Evolutionary conservation across 1,140 invertebrate species (phyloP).

Genomic region (Gonatopus flavifemur): DNA sequence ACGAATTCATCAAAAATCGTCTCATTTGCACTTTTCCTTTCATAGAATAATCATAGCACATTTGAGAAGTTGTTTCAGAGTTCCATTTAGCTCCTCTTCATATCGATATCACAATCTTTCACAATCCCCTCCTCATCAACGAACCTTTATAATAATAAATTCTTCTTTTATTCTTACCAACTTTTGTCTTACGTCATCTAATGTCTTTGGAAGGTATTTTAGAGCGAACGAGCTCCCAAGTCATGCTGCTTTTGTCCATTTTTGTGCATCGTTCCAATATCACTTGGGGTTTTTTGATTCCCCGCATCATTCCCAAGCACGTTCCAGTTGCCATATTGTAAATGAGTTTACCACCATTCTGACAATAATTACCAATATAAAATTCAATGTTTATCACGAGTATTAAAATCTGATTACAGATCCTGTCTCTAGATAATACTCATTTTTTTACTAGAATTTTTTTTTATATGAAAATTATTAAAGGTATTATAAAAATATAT

Average conservation of each 20-base stretch:
- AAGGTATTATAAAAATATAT: too few species aligned
- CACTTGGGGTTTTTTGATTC: conserved; percentile 60
- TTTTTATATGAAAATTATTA: not conserved
- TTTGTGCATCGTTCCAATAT: conserved; percentile 74
- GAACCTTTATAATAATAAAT: too few species aligned
- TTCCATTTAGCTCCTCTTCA: too few species aligned
- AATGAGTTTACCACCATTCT: conserved; percentile 72
- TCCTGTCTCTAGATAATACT: not conserved
- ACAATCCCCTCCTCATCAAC: too few species aligned
- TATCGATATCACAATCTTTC: too few species aligned
- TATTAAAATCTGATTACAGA: not conserved
- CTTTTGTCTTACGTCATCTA: conserved; percentile 35
- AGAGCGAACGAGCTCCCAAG: conserved; percentile 73
- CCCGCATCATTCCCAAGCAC: conserved; percentile 68
- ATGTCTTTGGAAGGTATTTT: conserved; percentile 33
- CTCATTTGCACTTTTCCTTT: too few species aligned
- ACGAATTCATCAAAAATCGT: too few species aligned
- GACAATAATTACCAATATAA: conserved; percentile 27
- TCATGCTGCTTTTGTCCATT: conserved; percentile 55
- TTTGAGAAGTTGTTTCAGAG: too few species aligned
- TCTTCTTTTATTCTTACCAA: conserved; percentile 5
- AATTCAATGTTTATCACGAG: not conserved
- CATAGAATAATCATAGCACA: too few species aligned
- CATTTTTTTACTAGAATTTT: not conserved
- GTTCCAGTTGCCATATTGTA: conserved; percentile 86